A percentile compares a stretch with the other conserved stretches of the same genome.
Evolutionary conservation across 2,113 vertebrate genomes (phyloP).

Genomic region (Anseranas semipalmata): DNA sequence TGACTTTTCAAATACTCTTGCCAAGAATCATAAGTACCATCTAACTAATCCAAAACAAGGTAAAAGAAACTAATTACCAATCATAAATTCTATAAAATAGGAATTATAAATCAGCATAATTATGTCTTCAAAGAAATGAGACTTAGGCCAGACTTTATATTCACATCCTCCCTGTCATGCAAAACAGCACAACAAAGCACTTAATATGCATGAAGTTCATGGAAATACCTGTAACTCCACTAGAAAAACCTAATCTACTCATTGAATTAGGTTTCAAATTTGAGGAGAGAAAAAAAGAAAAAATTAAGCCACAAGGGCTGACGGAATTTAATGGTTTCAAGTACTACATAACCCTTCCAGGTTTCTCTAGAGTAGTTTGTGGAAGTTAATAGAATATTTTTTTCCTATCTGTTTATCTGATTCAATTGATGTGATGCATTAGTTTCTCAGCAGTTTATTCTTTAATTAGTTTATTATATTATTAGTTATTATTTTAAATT

Average conservation of each 20-base stretch:
- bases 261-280: not conserved
- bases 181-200: not conserved
- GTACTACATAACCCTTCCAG: accelerated
- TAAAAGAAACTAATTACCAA: not conserved
- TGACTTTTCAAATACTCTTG: not conserved
- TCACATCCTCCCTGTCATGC: not conserved
- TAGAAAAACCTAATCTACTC: not conserved
- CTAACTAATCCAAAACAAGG: not conserved
- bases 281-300: not conserved
- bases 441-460: no score
- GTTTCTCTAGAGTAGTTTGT: not conserved
- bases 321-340: not conserved
- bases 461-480: no score
- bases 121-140: not conserved
- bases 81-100: not conserved
- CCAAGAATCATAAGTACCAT: not conserved
- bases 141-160: not conserved
- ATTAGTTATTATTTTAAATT: no score
- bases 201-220: accelerated
- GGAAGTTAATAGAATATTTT: not conserved
- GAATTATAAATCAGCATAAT: not conserved
- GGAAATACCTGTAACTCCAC: not conserved
- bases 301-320: not conserved
- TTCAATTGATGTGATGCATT: not conserved
- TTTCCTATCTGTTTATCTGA: not conserved